phyloP scores from a whole-genome alignment of 2,797 vertebrate genomes.

The Linurgus olivaceus region DNA sequence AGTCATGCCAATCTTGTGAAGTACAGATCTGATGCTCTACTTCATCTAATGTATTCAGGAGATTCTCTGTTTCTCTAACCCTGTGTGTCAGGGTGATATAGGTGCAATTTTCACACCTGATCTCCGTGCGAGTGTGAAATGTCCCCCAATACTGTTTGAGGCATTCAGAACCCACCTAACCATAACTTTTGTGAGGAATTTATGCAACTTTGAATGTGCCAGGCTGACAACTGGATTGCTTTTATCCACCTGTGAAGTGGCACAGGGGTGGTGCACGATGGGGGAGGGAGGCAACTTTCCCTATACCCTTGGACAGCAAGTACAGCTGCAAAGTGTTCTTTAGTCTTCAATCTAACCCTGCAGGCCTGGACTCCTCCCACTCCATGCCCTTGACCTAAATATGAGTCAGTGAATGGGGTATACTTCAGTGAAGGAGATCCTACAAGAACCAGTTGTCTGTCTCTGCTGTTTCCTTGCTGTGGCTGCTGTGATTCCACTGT shows the following conservation, averaged over 20 bases:
- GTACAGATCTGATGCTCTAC: neutral
- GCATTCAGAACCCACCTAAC: neutral
- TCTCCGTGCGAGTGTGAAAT: neutral
- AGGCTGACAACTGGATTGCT: neutral
- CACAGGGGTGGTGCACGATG: fast-evolving
- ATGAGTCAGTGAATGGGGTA: neutral
- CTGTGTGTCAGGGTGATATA: neutral
- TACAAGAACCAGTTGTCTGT: neutral
- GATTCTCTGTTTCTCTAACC: neutral
- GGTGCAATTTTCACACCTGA: neutral
- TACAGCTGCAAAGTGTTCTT: neutral
- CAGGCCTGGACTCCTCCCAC: neutral
- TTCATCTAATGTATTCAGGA: neutral
- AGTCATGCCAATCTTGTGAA: neutral
- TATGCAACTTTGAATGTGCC: neutral
- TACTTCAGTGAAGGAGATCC: neutral
- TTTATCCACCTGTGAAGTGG: neutral
- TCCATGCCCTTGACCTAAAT: neutral
- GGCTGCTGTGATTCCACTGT: neutral
- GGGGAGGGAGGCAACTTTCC: neutral
- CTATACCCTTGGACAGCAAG: neutral
- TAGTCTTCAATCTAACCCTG: neutral
- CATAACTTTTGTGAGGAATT: neutral
- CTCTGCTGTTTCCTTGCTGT: neutral
- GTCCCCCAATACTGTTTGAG: neutral